Evolutionary conservation across 2,797 vertebrate genomes (phyloP).

Genomic region (Linurgus olivaceus): DNA sequence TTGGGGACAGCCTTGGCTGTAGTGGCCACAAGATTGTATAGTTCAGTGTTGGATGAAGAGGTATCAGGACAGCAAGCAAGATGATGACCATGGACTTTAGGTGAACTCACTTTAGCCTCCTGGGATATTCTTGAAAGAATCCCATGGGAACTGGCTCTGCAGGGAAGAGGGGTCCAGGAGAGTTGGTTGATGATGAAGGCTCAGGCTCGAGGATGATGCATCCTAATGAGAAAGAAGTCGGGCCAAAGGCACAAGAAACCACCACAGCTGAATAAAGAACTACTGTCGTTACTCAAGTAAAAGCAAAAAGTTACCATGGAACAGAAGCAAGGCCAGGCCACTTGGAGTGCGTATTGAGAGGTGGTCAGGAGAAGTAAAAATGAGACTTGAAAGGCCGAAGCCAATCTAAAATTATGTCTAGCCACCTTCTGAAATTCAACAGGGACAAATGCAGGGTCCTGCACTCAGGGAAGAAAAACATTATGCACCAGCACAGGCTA

Average conservation of each 20-base stretch:
- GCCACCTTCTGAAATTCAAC: not conserved
- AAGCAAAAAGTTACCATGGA: not conserved
- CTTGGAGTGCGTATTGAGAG: not conserved
- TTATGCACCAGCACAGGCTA: not conserved
- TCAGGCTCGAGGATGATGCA: not conserved
- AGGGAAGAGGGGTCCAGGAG: not conserved
- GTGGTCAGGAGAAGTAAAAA: not conserved
- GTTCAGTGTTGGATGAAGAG: not conserved
- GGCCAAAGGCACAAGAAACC: not conserved
- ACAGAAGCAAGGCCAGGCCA: not conserved
- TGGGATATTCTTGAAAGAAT: not conserved
- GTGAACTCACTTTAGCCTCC: not conserved
- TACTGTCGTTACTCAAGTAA: not conserved
- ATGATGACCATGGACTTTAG: not conserved
- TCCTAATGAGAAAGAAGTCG: not conserved
- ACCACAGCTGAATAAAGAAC: not conserved
- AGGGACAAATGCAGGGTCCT: no score
- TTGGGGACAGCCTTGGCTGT: not conserved
- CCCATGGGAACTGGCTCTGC: not conserved
- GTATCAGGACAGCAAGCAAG: not conserved
- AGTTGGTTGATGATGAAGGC: not conserved
- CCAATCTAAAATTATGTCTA: not conserved
- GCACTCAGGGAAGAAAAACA: not conserved
- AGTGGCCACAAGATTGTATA: not conserved
- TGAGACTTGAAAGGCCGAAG: not conserved